phyloP scores from a whole-genome alignment of 2,888 invertebrate species.

The Chironomus tentans region DNA sequence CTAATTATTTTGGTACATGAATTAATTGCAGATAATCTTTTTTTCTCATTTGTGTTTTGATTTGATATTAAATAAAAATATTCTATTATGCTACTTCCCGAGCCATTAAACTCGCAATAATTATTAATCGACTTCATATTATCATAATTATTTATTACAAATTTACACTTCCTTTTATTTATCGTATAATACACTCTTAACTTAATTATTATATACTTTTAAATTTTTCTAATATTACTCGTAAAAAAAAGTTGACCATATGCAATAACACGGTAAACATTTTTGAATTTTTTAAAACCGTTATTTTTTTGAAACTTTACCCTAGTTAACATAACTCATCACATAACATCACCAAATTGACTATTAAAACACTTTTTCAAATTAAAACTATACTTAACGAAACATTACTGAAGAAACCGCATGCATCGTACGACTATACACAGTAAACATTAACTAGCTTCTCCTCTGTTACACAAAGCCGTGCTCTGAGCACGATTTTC shows the following conservation, averaged over 20 bases:
- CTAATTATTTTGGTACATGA: conserved; percentile 70
- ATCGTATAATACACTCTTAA: neutral
- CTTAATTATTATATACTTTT: neutral
- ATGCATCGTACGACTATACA: too few species aligned
- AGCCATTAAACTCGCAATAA: neutral
- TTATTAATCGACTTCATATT: conserved; percentile 19
- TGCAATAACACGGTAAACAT: too few species aligned
- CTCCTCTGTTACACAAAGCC: too few species aligned
- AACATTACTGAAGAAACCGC: too few species aligned
- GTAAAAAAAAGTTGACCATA: neutral
- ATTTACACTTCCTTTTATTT: conserved; percentile 11
- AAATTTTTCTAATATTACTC: neutral
- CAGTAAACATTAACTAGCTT: too few species aligned
- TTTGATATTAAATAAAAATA: conserved; percentile 18
- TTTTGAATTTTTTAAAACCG: too few species aligned
- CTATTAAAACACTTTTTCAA: too few species aligned
- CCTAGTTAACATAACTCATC: too few species aligned
- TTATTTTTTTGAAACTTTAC: too few species aligned
- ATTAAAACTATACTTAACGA: too few species aligned
- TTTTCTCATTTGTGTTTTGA: conserved; percentile 51
- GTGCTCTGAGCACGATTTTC: too few species aligned
- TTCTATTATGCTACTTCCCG: conserved; percentile 14
- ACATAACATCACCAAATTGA: too few species aligned
- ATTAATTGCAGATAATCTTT: conserved; percentile 78
- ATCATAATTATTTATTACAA: conserved; percentile 13